phyloP scores from a whole-genome alignment of 2,113 vertebrate genomes.

The Hippopotamus amphibius region DNA sequence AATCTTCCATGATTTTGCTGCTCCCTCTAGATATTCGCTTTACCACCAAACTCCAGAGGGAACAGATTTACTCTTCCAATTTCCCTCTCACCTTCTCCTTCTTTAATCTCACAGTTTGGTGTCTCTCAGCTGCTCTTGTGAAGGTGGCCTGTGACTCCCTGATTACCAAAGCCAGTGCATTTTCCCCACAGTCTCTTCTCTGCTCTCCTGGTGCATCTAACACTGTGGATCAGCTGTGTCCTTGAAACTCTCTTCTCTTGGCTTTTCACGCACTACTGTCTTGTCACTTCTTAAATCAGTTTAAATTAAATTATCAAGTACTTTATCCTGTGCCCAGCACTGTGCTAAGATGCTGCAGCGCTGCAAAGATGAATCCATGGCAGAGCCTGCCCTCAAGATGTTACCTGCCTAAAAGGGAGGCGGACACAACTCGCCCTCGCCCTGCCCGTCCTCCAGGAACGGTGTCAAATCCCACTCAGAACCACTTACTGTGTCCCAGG shows the following conservation, averaged over 20 bases:
- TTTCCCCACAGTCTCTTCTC: background rate
- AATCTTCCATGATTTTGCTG: background rate
- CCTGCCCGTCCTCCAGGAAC: background rate
- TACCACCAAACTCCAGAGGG: background rate
- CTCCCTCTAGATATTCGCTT: background rate
- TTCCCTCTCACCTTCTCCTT: background rate
- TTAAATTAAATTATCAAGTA: background rate
- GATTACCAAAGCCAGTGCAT: background rate
- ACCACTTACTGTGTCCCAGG: background rate
- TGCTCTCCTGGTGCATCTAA: background rate
- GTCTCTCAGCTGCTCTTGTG: background rate
- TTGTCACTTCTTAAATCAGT: background rate
- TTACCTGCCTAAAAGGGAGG: background rate
- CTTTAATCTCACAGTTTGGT: background rate
- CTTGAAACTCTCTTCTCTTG: background rate
- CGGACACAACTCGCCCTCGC: background rate
- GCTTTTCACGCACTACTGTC: background rate
- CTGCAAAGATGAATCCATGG: background rate
- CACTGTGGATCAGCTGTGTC: background rate
- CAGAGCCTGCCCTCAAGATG: background rate
- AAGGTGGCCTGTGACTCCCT: background rate
- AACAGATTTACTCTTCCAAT: background rate
- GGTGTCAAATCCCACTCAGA: background rate
- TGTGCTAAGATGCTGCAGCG: background rate
- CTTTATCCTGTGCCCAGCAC: background rate